Percentiles rank a stretch among this genome's conserved stretches.
Evolutionary conservation across 2,113 vertebrate genomes (phyloP).

Genomic region (Pygoscelis antarcticus): DNA sequence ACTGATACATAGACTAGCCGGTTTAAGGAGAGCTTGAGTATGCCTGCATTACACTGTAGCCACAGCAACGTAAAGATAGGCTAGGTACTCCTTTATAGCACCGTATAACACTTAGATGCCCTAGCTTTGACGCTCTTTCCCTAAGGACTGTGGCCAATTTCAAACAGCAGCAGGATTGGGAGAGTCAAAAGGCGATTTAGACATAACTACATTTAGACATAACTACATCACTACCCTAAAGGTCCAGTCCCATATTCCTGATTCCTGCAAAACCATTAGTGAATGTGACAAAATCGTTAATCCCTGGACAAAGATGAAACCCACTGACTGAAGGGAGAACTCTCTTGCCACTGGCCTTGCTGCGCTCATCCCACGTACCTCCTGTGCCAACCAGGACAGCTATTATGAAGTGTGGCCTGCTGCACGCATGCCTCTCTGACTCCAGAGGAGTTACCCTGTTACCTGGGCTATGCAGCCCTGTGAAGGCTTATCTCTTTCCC

Average conservation of each 20-base stretch:
- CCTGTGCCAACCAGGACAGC: not conserved
- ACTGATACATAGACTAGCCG: not conserved
- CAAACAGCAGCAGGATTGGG: not conserved
- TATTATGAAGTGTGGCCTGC: fast-evolving
- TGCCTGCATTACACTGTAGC: not conserved
- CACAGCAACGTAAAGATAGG: not conserved
- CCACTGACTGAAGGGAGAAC: not conserved
- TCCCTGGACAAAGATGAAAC: not conserved
- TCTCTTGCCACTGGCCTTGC: not conserved
- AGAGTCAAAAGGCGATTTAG: not conserved
- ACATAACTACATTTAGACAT: not conserved
- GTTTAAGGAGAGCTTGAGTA: not conserved
- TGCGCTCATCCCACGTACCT: not conserved
- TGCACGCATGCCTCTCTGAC: not conserved
- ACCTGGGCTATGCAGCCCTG: not conserved
- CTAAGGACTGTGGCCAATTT: not conserved
- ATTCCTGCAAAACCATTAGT: not conserved
- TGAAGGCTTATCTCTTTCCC: not conserved
- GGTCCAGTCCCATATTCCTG: not conserved
- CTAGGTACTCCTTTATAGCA: not conserved
- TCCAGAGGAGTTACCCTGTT: not conserved
- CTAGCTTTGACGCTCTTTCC: not conserved
- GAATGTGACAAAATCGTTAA: not conserved
- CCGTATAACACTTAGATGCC: not conserved
- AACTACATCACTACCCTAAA: not conserved